Conservation (phyloP, 2,797 vertebrate species). For the Huso huso region DNA sequence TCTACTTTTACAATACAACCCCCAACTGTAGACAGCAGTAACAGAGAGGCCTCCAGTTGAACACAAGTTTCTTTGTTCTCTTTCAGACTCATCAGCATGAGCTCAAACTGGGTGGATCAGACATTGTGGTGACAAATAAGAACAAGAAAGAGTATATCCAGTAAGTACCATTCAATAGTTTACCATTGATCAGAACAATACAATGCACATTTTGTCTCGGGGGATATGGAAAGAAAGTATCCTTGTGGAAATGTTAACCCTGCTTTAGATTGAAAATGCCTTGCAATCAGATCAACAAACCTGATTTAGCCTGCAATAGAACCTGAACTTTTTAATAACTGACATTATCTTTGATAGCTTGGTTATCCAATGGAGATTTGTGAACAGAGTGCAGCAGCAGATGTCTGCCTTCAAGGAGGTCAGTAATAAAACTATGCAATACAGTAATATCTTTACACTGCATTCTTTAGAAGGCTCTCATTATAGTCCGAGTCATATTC, state of each 20-base stretch:
- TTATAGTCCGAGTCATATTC: no score
- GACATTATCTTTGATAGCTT: conserved; percentile 53
- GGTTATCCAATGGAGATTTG: conserved; percentile 97
- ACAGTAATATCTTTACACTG: no score
- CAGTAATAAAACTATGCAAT: conserved; percentile 15
- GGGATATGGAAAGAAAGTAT: no score
- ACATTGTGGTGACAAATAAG: conserved; percentile 82
- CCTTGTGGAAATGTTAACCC: no score
- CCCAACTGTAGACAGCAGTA: no score
- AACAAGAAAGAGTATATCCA: conserved; percentile 96
- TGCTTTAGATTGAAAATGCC: no score
- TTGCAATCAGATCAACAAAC: no score
- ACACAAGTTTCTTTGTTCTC: neutral
- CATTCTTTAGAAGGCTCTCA: no score
- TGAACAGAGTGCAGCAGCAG: conserved; percentile 89
- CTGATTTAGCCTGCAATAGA: no score
- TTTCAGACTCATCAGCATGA: conserved; percentile 90
- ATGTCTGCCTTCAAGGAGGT: conserved; percentile 97
- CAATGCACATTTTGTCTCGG: no score
- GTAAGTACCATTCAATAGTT: conserved; percentile 54
- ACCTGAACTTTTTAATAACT: neutral
- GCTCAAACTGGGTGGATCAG: conserved; percentile 76
- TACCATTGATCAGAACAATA: conserved; percentile 11
- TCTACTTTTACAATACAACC: no score
- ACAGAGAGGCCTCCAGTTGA: no score